A percentile compares a stretch with the other conserved stretches of the same genome.
Evolutionary conservation across 1,140 invertebrate species (phyloP).

Genomic region (Nymphalis io): DNA sequence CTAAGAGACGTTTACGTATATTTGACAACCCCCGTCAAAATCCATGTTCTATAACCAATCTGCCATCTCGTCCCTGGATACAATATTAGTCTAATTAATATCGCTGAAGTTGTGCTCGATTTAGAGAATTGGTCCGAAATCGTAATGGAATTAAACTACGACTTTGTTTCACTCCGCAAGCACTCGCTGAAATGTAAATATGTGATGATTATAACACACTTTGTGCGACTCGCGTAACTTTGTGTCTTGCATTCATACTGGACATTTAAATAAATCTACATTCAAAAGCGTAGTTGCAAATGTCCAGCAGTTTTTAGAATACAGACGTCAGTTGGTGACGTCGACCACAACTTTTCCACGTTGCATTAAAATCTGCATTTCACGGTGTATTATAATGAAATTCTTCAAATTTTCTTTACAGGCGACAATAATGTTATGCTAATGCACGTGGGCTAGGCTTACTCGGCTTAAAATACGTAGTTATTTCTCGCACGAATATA

Average conservation of each 20-base stretch:
- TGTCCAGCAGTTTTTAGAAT: slow-evolving; percentile 6
- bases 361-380: slow-evolving; percentile 12
- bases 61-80: too few relatives aligned
- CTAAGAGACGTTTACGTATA: too few relatives aligned
- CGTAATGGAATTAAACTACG: not conserved
- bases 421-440: slow-evolving; percentile 10
- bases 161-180: not conserved
- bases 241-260: slow-evolving; percentile 1
- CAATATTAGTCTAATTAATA: too few relatives aligned
- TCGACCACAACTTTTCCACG: not conserved
- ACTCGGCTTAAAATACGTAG: not conserved
- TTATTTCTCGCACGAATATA: not conserved
- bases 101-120: not conserved
- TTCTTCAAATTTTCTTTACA: slow-evolving; percentile 6
- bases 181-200: not conserved
- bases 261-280: slow-evolving; percentile 15
- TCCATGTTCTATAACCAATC: too few relatives aligned
- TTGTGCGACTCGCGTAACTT: not conserved
- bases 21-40: too few relatives aligned
- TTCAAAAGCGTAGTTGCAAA: slow-evolving; percentile 11
- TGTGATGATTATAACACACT: not conserved
- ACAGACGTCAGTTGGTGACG: not conserved
- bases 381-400: slow-evolving; percentile 8
- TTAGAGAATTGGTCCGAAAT: too few relatives aligned
- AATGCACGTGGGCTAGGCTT: not conserved